Percentiles rank a stretch among this genome's conserved stretches.
Evolutionary conservation across 2,888 invertebrate genomes (phyloP).

Genomic region (Himalopsyche anomala): DNA sequence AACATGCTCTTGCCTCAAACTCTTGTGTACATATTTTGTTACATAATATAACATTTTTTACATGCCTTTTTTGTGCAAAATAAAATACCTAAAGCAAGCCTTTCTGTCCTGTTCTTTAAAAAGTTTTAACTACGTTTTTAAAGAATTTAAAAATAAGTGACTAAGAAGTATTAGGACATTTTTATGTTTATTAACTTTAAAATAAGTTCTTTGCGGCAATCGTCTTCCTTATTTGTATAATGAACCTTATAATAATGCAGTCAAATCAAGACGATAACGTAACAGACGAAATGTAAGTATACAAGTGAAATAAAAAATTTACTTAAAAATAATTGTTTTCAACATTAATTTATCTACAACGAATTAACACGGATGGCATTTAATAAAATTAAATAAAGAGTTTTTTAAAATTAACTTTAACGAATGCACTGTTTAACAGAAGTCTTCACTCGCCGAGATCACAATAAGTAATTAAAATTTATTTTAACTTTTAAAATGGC

Average conservation of each 20-base stretch:
- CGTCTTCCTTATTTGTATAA: neutral
- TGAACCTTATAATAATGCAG: conserved; percentile 18
- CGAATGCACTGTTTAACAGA: neutral
- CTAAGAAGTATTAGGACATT: conserved; percentile 23
- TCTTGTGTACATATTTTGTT: no score
- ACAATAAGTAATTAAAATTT: neutral
- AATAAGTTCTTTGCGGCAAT: conserved; percentile 34
- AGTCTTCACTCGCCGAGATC: neutral
- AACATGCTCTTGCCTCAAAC: no score
- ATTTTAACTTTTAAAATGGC: no score
- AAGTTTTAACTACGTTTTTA: neutral
- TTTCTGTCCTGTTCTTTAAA: neutral
- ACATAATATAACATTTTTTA: no score
- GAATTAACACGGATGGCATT: neutral
- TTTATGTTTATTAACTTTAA: conserved; percentile 14
- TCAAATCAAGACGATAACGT: neutral
- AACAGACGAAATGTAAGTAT: neutral
- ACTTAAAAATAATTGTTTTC: conserved; percentile 12
- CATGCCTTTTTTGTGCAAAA: neutral
- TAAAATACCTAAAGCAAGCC: neutral
- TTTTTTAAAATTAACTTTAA: neutral
- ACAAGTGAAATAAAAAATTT: conserved; percentile 27
- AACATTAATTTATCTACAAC: conserved; percentile 10
- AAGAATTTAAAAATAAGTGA: neutral
- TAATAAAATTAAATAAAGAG: conserved; percentile 17